phyloP scores from a whole-genome alignment of 2,888 invertebrate genomes.

The Euphydryas editha region DNA sequence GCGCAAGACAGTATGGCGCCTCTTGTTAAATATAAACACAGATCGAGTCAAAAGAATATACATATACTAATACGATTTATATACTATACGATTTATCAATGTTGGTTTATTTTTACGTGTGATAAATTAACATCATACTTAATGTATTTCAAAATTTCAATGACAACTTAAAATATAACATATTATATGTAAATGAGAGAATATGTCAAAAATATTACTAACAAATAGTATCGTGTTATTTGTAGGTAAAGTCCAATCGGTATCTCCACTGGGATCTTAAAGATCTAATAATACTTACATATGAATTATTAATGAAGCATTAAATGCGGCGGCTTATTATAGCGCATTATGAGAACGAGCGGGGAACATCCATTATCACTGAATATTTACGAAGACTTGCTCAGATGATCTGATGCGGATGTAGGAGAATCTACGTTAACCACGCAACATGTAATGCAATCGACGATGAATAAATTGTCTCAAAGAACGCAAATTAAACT shows the following conservation, averaged over 20 bases:
- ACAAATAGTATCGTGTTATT: constrained; percentile 28
- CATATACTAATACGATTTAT: constrained; percentile 7
- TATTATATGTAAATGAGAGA: constrained; percentile 27
- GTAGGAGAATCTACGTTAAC: background rate
- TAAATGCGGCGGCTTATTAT: constrained; percentile 63
- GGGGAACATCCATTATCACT: constrained; percentile 60
- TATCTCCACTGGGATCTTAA: constrained; percentile 37
- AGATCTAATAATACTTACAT: constrained; percentile 55
- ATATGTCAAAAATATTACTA: constrained; percentile 28
- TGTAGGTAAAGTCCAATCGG: constrained; percentile 27
- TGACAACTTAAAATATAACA: constrained; percentile 17
- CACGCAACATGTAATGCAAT: background rate
- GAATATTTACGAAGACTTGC: constrained; percentile 54
- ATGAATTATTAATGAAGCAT: constrained; percentile 68
- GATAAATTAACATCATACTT: constrained; percentile 21
- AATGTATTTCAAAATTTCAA: constrained; percentile 20
- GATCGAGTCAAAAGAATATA: constrained; percentile 18
- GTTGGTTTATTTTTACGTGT: background rate
- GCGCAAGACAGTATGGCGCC: constrained; percentile 68
- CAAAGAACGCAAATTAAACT: background rate
- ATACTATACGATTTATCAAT: constrained; percentile 9
- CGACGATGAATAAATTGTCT: background rate
- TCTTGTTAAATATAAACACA: constrained; percentile 27
- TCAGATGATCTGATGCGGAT: constrained; percentile 25
- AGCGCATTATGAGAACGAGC: constrained; percentile 62